Conservation (phyloP, 2,888 invertebrate genomes). For the Sarcophaga carnaria region DNA sequence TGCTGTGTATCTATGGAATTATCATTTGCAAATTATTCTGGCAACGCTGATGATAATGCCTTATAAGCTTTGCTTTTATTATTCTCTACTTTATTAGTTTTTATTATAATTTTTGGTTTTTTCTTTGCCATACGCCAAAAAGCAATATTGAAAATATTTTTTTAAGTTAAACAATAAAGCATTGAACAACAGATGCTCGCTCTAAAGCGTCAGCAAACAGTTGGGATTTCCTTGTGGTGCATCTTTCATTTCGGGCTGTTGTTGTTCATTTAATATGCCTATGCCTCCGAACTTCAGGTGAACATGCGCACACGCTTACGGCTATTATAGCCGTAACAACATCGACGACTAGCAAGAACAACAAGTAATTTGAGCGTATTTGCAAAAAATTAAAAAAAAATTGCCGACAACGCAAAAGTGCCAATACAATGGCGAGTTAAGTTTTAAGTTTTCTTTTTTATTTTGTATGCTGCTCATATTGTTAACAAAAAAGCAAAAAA, state of each 20-base stretch:
- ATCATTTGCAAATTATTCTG: neutral
- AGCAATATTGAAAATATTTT: neutral
- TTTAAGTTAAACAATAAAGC: conserved; percentile 47
- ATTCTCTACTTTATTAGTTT: neutral
- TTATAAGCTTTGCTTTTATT: conserved; percentile 1
- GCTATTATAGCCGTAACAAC: conserved; percentile 51
- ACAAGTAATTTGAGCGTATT: conserved; percentile 67
- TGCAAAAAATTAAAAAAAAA: neutral
- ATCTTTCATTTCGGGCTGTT: conserved; percentile 1
- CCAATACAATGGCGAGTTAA: conserved; percentile 22
- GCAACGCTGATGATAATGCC: conserved; percentile 16
- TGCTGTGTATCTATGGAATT: no score
- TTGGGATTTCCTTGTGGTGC: conserved; percentile 21
- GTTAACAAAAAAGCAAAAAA: neutral
- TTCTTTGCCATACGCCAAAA: conserved; percentile 28
- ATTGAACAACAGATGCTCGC: conserved; percentile 49
- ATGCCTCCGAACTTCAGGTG: conserved; percentile 49
- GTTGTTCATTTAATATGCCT: conserved; percentile 33
- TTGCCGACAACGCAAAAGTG: conserved; percentile 18
- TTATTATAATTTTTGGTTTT: neutral
- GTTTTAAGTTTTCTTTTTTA: neutral
- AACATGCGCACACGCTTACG: conserved; percentile 63
- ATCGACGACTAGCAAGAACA: conserved; percentile 51
- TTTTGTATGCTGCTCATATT: neutral
- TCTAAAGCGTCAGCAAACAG: conserved; percentile 27